Percentiles rank a stretch among this genome's conserved stretches.
phyloP scores from a whole-genome alignment of 1,140 invertebrate genomes.

The Sinella curviseta region DNA sequence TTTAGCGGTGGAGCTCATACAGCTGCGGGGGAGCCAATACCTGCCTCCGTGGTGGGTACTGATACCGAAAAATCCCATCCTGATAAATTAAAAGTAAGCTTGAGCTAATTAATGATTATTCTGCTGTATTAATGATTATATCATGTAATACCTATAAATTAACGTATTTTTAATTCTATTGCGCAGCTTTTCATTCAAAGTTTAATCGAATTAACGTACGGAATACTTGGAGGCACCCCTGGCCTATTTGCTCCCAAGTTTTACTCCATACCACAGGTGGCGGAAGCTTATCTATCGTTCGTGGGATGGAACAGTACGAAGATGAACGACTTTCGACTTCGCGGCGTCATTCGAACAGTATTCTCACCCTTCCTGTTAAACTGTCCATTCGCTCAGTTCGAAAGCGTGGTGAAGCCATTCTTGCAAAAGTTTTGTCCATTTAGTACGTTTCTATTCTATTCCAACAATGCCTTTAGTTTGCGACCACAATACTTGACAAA shows the following conservation, averaged over 20 bases:
- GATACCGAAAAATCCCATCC: slow-evolving; percentile 7
- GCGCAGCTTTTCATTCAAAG: slow-evolving; percentile 29
- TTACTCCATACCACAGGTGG: slow-evolving; percentile 39
- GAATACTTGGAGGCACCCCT: slow-evolving; percentile 35
- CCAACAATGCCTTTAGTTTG: neutral
- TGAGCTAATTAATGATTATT: no score
- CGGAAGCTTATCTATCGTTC: slow-evolving; percentile 40
- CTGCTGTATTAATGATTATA: no score
- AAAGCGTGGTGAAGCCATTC: slow-evolving; percentile 30
- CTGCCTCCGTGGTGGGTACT: neutral
- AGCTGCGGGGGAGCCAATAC: neutral
- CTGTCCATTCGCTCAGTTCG: slow-evolving; percentile 26
- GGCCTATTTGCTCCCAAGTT: slow-evolving; percentile 24
- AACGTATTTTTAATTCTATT: neutral
- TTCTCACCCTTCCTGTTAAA: slow-evolving; percentile 38
- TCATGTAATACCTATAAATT: neutral
- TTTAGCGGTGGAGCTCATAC: neutral
- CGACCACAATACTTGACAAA: neutral
- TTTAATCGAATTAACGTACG: slow-evolving; percentile 29
- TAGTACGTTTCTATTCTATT: slow-evolving; percentile 29
- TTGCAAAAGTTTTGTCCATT: slow-evolving; percentile 39
- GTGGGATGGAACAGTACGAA: slow-evolving; percentile 30
- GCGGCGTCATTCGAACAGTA: slow-evolving; percentile 30
- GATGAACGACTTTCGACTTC: slow-evolving; percentile 37
- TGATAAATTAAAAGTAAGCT: slow-evolving; percentile 37